Percentiles rank a stretch among this genome's conserved stretches.
These are phyloP conservation scores for Eupristina koningsbergeri DNA, from an alignment of 1,140 invertebrate species.

Conservation along the genomic window DNA sequence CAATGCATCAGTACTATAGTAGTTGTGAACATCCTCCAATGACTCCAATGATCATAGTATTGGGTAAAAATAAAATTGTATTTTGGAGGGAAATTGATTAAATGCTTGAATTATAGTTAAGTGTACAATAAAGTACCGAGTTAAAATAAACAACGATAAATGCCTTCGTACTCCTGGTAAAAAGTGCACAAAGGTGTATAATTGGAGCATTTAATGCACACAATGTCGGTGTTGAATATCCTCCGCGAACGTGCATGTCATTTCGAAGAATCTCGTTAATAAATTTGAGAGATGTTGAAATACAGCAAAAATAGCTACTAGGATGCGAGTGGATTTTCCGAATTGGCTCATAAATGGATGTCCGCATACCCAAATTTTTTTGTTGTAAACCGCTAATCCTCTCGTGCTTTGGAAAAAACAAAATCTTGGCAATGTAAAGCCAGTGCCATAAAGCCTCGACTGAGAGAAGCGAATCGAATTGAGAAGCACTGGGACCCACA, in stretches of 20 bases:
- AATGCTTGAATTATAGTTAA: too few relatives aligned
- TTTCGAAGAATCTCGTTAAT: not conserved
- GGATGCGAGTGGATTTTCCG: not conserved
- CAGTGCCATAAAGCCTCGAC: conserved; percentile 53
- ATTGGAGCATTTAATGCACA: not conserved
- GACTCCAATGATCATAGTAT: too few relatives aligned
- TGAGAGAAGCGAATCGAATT: conserved; percentile 50
- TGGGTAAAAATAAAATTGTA: too few relatives aligned
- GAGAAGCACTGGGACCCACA: conserved; percentile 41
- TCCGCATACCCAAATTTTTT: conserved; percentile 46
- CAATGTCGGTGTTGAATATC: not conserved
- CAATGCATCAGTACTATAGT: too few relatives aligned
- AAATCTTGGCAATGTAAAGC: conserved; percentile 63
- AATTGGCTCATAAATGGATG: not conserved
- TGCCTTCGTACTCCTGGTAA: too few relatives aligned
- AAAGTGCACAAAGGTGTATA: not conserved
- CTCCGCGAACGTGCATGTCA: not conserved
- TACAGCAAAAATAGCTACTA: not conserved
- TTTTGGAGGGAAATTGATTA: too few relatives aligned
- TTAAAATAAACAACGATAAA: too few relatives aligned
- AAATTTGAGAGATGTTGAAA: not conserved
- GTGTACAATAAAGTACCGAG: too few relatives aligned
- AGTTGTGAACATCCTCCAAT: too few relatives aligned
- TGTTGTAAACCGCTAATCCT: conserved; percentile 44
- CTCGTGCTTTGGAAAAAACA: conserved; percentile 34